Base-by-base conservation (phyloP, 2,888 invertebrate genomes). In the Lymantria dispar region DNA sequence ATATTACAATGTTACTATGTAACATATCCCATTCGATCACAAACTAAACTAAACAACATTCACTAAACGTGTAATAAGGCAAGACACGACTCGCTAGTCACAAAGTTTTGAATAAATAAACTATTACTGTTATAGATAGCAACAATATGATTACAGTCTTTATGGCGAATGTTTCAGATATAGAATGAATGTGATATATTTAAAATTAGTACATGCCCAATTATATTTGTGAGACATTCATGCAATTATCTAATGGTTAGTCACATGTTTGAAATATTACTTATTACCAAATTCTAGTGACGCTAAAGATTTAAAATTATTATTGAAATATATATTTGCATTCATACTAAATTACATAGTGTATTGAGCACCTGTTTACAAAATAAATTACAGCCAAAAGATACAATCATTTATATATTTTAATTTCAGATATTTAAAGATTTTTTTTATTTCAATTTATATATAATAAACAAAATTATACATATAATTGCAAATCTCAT, bases 401-500 rank as follows among this genome's bases (percentile, higher is more conserved):
- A 53, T 33, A 38, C n/a, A 38, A 38, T 11, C n/a, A 38, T n/a
- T 3, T 10, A 38, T 38, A n/a, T 22, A 3, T 22, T 22, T 22
- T 3, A 22, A 2, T 22, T 22, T 22, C n/a, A 38, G 7, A 8
- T 7, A 38, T 11, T 38, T 12, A n/a, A 11, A 12, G 7, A 38
- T 38, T 38, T 8, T 12, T 12, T 38, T 38, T 7, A 38, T 22
- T 54, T 49, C 50, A 45, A 38, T 38, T 38, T 7, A 68, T 56
- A 29, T 11, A 52, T 43, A 50, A 62, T 50, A 55, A 33, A 57
- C 44, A 52, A 45, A 50, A 49, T 54, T 55, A 53, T 56, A 62
- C 62, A 22, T 57, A 62, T 59, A 64, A 69, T 65, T 68, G 70
- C 70, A 70, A 71, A 67, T 74, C 58, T 70, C 66, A 56, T 72